These are phyloP conservation scores for Macrobrachium rosenbergii DNA, from an alignment of 1,140 invertebrate genomes.

Conservation along the genomic window DNA sequence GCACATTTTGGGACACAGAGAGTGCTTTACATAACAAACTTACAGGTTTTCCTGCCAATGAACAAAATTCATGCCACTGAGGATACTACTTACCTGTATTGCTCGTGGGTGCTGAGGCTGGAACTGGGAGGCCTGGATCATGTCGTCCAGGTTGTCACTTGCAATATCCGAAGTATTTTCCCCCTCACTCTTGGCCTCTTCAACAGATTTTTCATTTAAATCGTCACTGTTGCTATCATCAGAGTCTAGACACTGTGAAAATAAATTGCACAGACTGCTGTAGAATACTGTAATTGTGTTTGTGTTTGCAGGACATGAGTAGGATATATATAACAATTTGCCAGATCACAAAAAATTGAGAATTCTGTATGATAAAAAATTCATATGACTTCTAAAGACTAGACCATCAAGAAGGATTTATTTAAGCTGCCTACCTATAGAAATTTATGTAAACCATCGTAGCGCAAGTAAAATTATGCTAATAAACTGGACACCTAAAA, in stretches of 20 bases:
- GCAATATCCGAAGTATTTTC: slow-evolving; percentile 57
- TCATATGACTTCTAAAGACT: no score
- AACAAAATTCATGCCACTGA: not conserved
- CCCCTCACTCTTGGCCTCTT: slow-evolving; percentile 39
- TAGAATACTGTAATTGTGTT: not conserved
- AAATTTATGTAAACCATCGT: no score
- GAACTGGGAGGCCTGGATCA: slow-evolving; percentile 79
- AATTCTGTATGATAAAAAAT: no score
- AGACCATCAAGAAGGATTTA: no score
- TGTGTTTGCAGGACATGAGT: no score
- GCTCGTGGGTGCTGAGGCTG: slow-evolving; percentile 74
- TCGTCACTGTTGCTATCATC: slow-evolving; percentile 29
- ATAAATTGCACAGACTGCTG: not conserved
- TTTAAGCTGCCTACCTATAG: no score
- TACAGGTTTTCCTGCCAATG: not conserved
- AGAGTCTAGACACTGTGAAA: not conserved
- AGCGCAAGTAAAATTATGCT: no score
- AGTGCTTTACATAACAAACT: no score
- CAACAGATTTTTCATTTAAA: not conserved
- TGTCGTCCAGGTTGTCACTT: slow-evolving; percentile 73
- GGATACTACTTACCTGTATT: slow-evolving; percentile 73
- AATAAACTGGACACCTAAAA: no score
- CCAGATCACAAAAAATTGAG: no score
- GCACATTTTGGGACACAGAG: no score
- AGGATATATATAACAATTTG: no score